A percentile compares a stretch with the other conserved stretches of the same genome.
phyloP scores from a whole-genome alignment of 2,113 vertebrate genomes.

The Elgaria multicarinata region DNA sequence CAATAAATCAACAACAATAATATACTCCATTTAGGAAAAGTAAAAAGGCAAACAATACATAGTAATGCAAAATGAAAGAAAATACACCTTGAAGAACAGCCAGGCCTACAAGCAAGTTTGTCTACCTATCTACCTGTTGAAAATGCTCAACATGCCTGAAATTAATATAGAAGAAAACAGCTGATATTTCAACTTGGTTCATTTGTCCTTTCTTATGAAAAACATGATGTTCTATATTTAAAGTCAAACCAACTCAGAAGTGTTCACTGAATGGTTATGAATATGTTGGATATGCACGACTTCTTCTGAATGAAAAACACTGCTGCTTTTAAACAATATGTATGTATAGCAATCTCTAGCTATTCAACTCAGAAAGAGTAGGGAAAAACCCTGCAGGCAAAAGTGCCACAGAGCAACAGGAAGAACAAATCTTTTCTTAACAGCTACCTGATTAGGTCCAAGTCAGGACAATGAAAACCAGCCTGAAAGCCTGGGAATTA shows the following conservation, averaged over 20 bases:
- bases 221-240: conserved; percentile 50
- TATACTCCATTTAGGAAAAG: neutral
- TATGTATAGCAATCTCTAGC: neutral
- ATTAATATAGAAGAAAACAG: conserved; percentile 39
- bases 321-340: conserved; percentile 40
- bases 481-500: conserved; percentile 27
- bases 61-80: neutral
- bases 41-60: neutral
- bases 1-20: neutral
- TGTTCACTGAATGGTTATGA: conserved; percentile 7
- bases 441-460: conserved; percentile 14
- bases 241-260: conserved; percentile 42
- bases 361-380: conserved; percentile 15
- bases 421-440: conserved; percentile 3
- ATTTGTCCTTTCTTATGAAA: conserved; percentile 41
- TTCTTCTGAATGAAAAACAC: conserved; percentile 45
- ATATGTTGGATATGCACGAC: conserved; percentile 50
- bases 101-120: conserved; percentile 24
- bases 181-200: conserved; percentile 32
- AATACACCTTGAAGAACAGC: conserved; percentile 30
- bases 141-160: conserved; percentile 21
- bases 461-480: conserved; percentile 38
- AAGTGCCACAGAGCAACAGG: conserved; percentile 27
- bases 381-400: conserved; percentile 40
- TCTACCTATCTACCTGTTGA: conserved; percentile 11